These are phyloP conservation scores for Orbicella faveolata DNA, from an alignment of 64 coral and sea anemone species.

Conservation along the genomic window DNA sequence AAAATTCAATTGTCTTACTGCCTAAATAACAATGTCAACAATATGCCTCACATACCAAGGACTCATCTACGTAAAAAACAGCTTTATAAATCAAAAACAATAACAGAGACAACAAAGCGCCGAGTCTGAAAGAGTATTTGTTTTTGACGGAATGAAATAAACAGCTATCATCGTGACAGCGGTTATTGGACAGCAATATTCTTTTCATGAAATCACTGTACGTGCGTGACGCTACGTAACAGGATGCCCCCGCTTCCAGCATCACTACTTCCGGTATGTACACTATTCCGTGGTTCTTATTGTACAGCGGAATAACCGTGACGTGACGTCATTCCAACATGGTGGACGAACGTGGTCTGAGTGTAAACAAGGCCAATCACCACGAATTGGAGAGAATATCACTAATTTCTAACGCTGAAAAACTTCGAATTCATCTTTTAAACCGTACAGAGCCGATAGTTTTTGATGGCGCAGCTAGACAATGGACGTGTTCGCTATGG, in stretches of 20 bases:
- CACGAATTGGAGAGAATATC: constrained; percentile 19
- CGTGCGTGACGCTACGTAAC: constrained; percentile 23
- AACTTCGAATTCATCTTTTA: constrained; percentile 53
- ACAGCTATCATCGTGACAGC: background rate
- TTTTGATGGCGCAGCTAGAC: constrained; percentile 55
- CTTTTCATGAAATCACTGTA: background rate
- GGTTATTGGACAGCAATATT: background rate
- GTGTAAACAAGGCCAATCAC: background rate
- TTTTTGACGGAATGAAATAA: constrained; percentile 13
- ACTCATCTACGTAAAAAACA: background rate
- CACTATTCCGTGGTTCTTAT: background rate
- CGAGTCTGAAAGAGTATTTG: background rate
- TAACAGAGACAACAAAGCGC: constrained; percentile 6
- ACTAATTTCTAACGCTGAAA: constrained; percentile 37
- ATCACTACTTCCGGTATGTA: constrained; percentile 40
- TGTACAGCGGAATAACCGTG: constrained; percentile 31
- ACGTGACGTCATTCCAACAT: constrained; percentile 63
- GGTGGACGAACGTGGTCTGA: constrained; percentile 37
- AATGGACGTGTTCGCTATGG: constrained; percentile 80
- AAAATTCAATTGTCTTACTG: background rate
- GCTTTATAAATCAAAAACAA: background rate
- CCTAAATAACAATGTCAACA: background rate
- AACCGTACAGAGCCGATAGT: constrained; percentile 50
- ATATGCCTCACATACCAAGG: background rate
- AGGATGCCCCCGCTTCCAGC: background rate